Conservation (phyloP, 2,888 invertebrate species). For the Ypsolopha scabrella region DNA sequence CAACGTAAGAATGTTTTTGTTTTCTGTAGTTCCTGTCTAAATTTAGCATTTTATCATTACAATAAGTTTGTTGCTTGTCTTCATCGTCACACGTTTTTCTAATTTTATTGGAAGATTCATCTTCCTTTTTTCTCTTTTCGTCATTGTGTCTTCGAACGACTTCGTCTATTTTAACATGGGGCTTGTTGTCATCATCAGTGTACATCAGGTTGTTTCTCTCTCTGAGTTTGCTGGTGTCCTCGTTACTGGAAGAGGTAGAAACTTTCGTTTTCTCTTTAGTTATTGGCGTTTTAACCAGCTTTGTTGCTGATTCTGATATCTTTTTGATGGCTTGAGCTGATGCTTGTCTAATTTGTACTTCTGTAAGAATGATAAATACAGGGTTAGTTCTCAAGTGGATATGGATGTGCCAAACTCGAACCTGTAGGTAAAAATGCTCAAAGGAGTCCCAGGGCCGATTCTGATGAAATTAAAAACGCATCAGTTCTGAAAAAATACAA, state of each 20-base stretch:
- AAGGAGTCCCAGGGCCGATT: too few relatives aligned
- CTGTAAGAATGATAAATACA: slow-evolving; percentile 19
- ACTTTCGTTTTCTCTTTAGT: slow-evolving; percentile 14
- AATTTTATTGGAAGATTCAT: slow-evolving; percentile 4
- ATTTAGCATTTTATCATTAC: not conserved
- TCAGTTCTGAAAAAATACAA: too few relatives aligned
- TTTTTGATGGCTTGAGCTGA: slow-evolving; percentile 44
- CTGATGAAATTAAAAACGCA: too few relatives aligned
- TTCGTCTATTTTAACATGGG: slow-evolving; percentile 52
- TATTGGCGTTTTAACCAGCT: slow-evolving; percentile 36
- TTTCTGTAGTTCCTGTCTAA: too few relatives aligned
- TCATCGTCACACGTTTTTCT: slow-evolving; percentile 1
- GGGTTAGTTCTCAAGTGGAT: not conserved
- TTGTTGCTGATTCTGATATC: slow-evolving; percentile 30
- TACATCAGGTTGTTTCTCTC: slow-evolving; percentile 58
- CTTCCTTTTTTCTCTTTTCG: slow-evolving; percentile 18
- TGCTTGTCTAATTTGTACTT: slow-evolving; percentile 50
- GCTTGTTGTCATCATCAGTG: slow-evolving; percentile 43
- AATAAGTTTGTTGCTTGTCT: slow-evolving; percentile 7
- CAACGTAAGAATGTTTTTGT: too few relatives aligned
- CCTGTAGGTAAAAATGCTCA: not conserved
- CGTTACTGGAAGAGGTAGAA: slow-evolving; percentile 1
- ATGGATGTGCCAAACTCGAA: too few relatives aligned
- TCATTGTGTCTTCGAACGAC: slow-evolving; percentile 40
- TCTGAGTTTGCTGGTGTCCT: slow-evolving; percentile 12